These are phyloP conservation scores for Lynx canadensis DNA, from an alignment of 2,113 vertebrate species.

Conservation along the genomic window DNA sequence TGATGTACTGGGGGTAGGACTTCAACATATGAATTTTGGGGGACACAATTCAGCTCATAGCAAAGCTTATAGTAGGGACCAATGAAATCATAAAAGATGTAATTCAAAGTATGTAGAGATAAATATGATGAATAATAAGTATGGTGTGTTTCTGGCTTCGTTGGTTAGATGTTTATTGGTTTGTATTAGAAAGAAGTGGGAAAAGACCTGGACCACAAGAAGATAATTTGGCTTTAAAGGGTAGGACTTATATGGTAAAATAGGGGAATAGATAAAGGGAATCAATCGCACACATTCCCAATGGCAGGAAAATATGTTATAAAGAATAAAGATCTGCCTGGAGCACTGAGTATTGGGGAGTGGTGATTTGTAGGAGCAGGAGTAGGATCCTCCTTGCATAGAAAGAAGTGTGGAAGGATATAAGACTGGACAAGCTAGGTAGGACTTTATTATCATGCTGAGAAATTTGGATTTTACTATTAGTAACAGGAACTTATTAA, in stretches of 20 bases:
- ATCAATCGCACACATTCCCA: neutral
- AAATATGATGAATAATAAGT: neutral
- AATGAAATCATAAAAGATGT: neutral
- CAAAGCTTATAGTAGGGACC: neutral
- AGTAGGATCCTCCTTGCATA: neutral
- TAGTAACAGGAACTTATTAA: neutral
- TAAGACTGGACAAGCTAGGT: neutral
- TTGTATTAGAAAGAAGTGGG: neutral
- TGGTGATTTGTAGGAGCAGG: neutral
- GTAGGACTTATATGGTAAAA: neutral
- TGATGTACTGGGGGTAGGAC: neutral
- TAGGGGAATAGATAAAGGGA: neutral
- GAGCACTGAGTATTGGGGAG: neutral
- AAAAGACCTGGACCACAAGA: neutral
- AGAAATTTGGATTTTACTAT: neutral
- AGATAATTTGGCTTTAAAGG: neutral
- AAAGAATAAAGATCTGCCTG: neutral
- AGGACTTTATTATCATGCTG: neutral
- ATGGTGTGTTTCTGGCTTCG: neutral
- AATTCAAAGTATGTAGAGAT: neutral
- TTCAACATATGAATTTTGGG: neutral
- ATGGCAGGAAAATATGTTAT: neutral
- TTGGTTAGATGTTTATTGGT: slow-evolving; percentile 8
- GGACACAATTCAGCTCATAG: neutral
- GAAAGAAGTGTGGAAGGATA: neutral